Conservation (phyloP, 2,888 invertebrate genomes). For the Oscheius onirici region DNA sequence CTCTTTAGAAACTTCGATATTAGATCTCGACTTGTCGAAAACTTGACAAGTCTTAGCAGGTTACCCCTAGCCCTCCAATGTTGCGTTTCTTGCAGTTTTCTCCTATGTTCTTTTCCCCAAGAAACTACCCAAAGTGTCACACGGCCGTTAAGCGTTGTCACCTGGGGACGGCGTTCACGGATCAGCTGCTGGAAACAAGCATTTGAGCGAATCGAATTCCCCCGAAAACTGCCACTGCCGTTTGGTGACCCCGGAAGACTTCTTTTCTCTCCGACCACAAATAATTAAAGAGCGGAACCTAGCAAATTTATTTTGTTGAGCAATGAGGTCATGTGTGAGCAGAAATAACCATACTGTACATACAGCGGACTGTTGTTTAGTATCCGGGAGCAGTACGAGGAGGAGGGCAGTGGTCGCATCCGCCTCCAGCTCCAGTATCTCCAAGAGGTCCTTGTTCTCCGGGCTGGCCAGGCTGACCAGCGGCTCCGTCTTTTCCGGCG, state of each 20-base stretch:
- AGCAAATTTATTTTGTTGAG: conserved; percentile 34
- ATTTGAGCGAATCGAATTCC: conserved; percentile 6
- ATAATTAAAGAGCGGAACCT: background rate
- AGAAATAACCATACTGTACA: conserved; percentile 21
- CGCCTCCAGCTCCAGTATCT: conserved; percentile 62
- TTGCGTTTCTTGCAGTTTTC: too few relatives aligned
- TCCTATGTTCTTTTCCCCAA: too few relatives aligned
- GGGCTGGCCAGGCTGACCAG: too few relatives aligned
- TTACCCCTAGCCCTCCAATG: too few relatives aligned
- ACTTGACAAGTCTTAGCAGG: too few relatives aligned
- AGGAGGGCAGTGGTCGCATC: conserved; percentile 52
- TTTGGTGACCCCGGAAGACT: conserved; percentile 14
- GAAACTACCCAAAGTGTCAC: too few relatives aligned
- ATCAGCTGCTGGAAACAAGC: conserved; percentile 24
- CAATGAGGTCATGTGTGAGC: conserved; percentile 35
- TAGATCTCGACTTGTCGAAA: too few relatives aligned
- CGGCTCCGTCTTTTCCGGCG: conserved; percentile 57
- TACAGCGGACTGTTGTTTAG: conserved; percentile 33
- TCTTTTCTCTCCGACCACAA: background rate
- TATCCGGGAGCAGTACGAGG: conserved; percentile 62
- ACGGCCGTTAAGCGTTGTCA: too few relatives aligned
- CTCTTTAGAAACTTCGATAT: too few relatives aligned
- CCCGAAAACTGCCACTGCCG: conserved; percentile 17
- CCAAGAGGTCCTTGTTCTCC: conserved; percentile 75
- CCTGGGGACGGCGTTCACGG: conserved; percentile 17